A percentile compares a stretch with the other conserved stretches of the same genome.
Conservation (phyloP, 1,140 invertebrate genomes). For the Cylas formicarius region DNA sequence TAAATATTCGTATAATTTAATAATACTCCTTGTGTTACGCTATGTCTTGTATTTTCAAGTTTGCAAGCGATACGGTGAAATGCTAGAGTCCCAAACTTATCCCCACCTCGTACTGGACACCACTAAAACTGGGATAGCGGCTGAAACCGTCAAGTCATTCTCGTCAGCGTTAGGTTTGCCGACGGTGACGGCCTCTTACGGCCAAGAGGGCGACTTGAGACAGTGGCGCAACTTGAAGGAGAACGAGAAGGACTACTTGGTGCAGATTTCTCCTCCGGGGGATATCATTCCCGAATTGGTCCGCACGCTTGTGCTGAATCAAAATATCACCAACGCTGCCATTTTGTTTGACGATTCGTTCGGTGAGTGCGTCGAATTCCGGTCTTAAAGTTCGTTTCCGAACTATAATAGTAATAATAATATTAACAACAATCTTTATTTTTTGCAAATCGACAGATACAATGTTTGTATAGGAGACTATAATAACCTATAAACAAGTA, state of each 20-base stretch:
- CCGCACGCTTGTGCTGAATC: conserved; percentile 65
- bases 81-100: conserved; percentile 51
- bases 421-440: too few relatives aligned
- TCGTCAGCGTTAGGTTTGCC: conserved; percentile 69
- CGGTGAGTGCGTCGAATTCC: conserved; percentile 46
- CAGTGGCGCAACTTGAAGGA: conserved; percentile 66
- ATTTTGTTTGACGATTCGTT: conserved; percentile 83
- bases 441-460: too few relatives aligned
- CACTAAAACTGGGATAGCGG: conserved; percentile 65
- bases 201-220: conserved; percentile 69
- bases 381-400: not conserved
- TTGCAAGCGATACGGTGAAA: conserved; percentile 60
- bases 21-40: too few relatives aligned
- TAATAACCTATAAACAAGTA: too few relatives aligned
- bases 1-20: too few relatives aligned
- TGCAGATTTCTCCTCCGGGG: conserved; percentile 71
- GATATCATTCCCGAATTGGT: conserved; percentile 77
- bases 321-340: conserved; percentile 85
- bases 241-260: conserved; percentile 62
- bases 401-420: too few relatives aligned
- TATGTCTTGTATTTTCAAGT: too few relatives aligned
- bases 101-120: conserved; percentile 75
- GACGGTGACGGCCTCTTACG: conserved; percentile 75
- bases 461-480: too few relatives aligned
- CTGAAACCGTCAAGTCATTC: conserved; percentile 77